Evolutionary conservation across 1,140 invertebrate species (phyloP), one percentile per base, ranked within the genome.

Genomic region (Heliconius hermathena): DNA sequence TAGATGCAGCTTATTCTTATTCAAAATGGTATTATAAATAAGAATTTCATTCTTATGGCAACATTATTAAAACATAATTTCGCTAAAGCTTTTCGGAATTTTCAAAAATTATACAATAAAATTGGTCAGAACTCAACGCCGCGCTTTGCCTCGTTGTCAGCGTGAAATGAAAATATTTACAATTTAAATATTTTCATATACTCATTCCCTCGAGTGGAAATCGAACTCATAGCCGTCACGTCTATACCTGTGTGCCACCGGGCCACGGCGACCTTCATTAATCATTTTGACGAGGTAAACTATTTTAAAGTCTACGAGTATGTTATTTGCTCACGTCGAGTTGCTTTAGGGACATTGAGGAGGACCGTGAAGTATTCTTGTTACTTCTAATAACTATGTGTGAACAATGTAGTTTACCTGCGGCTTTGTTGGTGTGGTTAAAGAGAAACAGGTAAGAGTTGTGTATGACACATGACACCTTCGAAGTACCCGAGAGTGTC

Each of bases 21-120:
- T 66, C 5, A 66, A 66, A 66, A 66, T 26, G 60, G 41, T 66
- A 4, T 66, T 66, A 66, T 66, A 66, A 66, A 66, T 66, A 66
- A 66, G 60, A 66, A 66, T 66, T 66, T 16, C 60, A 66, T 66
- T 66, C 60, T 66, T 66, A 29, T 66, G 11, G 26, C 26, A 66
- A 18, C 22, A 29, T n/a, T 66, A 66, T 66, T 66, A 29, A 66
- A 66, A 66, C 8, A 1, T 66, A 66, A 60, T 22, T 22, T 60
- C 3, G 54, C 8, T 60, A 22, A 60, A 60, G 26, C 54, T 60
- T 22, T 9, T 22, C 20, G 0, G n/a, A 9, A 22, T 1, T 60
- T 60, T 60, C 20, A 22, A 22, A 57, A 57, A 22, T 46, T 0
- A n/a, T 57, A 57, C 9, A 57, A 57, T 22, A 57, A 9, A 8